These are phyloP conservation scores for Venustaconcha ellipsiformis DNA, from an alignment of 1,140 invertebrate species.

Conservation along the genomic window DNA sequence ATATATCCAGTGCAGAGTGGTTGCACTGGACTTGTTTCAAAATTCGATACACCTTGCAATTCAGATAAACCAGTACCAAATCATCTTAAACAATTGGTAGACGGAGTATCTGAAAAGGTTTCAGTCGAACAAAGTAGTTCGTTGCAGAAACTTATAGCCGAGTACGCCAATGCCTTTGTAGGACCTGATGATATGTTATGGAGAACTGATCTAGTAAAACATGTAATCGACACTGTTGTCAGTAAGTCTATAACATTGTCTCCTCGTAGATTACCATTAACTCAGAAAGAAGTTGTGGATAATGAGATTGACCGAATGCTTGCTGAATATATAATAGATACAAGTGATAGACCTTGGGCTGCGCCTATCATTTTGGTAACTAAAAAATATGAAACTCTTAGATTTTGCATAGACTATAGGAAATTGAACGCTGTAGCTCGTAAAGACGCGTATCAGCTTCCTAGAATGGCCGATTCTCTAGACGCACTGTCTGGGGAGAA, in stretches of 20 bases:
- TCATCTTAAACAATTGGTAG: neutral
- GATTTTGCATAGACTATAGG: constrained; percentile 6
- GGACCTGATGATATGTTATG: neutral
- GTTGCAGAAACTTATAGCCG: too few relatives aligned
- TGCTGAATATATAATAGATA: neutral
- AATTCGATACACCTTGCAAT: too few relatives aligned
- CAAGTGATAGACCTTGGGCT: constrained; percentile 7
- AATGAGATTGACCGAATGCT: too few relatives aligned
- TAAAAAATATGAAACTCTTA: neutral
- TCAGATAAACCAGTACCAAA: too few relatives aligned
- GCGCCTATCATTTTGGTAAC: constrained; percentile 6
- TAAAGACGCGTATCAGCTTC: neutral
- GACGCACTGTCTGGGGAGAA: neutral
- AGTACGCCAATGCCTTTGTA: constrained; percentile 2
- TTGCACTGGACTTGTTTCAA: too few relatives aligned
- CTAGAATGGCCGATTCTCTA: too few relatives aligned
- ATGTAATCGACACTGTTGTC: constrained; percentile 1
- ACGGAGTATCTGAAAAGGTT: neutral
- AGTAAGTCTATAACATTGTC: constrained; percentile 8
- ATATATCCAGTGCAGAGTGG: too few relatives aligned
- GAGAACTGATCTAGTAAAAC: constrained; percentile 1
- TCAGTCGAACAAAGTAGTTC: too few relatives aligned
- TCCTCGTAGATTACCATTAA: constrained; percentile 5
- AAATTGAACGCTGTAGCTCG: too few relatives aligned
- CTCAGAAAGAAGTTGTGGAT: constrained; percentile 1